These are phyloP conservation scores for Lymantria dispar DNA, from an alignment of 2,888 invertebrate genomes.

Conservation along the genomic window DNA sequence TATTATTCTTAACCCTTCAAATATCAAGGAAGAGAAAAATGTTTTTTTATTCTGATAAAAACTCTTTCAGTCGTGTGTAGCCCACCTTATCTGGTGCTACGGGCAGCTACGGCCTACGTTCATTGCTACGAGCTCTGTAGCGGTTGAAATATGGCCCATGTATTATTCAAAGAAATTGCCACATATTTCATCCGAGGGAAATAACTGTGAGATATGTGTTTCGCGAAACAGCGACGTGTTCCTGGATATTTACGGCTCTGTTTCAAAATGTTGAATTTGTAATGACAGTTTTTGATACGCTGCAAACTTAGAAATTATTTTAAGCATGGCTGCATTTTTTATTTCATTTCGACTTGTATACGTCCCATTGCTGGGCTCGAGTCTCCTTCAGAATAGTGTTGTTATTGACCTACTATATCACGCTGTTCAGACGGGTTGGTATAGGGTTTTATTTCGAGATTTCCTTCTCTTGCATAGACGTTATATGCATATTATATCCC, in stretches of 20 bases:
- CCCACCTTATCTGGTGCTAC: constrained; percentile 32
- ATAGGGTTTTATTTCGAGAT: no score
- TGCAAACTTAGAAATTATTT: neutral
- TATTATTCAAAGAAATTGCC: constrained; percentile 85
- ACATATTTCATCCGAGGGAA: constrained; percentile 83
- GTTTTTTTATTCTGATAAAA: constrained; percentile 1
- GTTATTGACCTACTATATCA: no score
- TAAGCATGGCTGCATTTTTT: no score
- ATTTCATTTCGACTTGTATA: no score
- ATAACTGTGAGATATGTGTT: constrained; percentile 75
- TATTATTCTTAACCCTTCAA: no score
- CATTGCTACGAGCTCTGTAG: constrained; percentile 43
- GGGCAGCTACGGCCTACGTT: constrained; percentile 47
- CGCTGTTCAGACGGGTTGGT: no score
- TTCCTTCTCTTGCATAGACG: no score
- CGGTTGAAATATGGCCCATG: constrained; percentile 82
- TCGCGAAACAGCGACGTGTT: constrained; percentile 38
- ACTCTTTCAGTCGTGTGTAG: constrained; percentile 19
- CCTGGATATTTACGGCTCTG: constrained; percentile 29
- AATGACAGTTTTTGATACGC: constrained; percentile 22
- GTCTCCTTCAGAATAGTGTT: no score
- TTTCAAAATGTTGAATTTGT: constrained; percentile 26
- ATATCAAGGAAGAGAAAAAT: no score
- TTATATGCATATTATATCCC: no score
- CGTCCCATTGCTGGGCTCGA: no score